Evolutionary conservation across 1,140 invertebrate species (phyloP).

Genomic region (Drosophila santomea): DNA sequence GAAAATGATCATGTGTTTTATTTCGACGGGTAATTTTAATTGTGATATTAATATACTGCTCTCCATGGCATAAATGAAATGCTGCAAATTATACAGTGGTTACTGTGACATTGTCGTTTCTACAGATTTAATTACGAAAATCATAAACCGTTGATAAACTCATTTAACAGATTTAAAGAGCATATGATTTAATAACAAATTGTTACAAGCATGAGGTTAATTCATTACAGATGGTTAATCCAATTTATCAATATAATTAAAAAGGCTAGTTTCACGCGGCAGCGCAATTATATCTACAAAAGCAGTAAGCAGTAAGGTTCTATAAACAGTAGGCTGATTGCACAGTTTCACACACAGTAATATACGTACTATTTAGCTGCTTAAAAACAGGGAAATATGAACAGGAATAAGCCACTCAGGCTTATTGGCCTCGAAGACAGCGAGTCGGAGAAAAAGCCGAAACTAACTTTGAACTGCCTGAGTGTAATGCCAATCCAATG

Average conservation of each 20-base stretch:
- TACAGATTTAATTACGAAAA: slow-evolving; percentile 19
- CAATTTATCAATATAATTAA: slow-evolving; percentile 1
- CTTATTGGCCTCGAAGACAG: no score
- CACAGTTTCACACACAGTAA: neutral
- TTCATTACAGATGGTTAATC: neutral
- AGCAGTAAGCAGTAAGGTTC: neutral
- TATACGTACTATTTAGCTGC: no score
- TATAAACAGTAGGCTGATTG: neutral
- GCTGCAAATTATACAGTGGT: no score
- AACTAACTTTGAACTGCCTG: neutral
- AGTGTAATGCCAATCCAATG: neutral
- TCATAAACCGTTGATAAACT: slow-evolving; percentile 15
- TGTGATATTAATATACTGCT: no score
- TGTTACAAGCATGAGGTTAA: neutral
- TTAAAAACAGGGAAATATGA: neutral
- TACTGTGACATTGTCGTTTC: neutral
- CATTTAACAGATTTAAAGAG: neutral
- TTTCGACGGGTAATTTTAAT: neutral
- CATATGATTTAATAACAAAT: neutral
- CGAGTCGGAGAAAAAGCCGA: neutral
- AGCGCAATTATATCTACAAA: neutral
- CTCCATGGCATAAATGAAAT: no score
- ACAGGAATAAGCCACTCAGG: neutral
- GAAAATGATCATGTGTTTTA: neutral
- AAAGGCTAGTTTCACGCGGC: slow-evolving; percentile 5